Evolutionary conservation across 2,797 vertebrate species (phyloP).

Genomic region (Sebastolobus altivelis): DNA sequence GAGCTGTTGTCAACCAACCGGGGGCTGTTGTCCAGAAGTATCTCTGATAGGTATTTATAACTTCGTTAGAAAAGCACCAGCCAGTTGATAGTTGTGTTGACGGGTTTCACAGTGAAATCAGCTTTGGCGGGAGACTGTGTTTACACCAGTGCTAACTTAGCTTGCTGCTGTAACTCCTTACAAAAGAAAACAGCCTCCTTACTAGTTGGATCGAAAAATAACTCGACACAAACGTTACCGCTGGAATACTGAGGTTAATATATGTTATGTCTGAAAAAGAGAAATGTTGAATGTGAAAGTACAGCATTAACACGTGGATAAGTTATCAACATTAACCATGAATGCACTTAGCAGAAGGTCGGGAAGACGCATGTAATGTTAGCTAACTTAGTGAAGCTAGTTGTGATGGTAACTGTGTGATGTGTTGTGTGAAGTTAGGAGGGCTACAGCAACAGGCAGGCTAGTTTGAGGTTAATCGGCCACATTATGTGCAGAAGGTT

Average conservation of each 20-base stretch:
- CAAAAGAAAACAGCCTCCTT: not conserved
- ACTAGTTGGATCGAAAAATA: not conserved
- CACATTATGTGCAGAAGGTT: not conserved
- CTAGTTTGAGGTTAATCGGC: not conserved
- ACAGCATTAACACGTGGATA: too few species aligned
- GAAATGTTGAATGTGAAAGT: not conserved
- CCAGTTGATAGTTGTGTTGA: too few species aligned
- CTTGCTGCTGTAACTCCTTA: constrained; percentile 15
- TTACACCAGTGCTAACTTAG: constrained; percentile 51
- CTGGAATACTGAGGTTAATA: not conserved
- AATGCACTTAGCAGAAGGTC: not conserved
- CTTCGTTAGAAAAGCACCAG: not conserved
- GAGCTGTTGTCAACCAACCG: constrained; percentile 65
- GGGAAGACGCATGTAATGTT: not conserved
- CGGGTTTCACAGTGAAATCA: not conserved
- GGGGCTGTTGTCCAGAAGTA: not conserved
- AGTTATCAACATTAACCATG: not conserved
- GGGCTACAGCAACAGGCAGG: not conserved
- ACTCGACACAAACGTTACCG: not conserved
- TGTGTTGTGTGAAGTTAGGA: not conserved
- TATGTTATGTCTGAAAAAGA: not conserved
- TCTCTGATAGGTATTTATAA: constrained; percentile 7
- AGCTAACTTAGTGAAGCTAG: too few species aligned
- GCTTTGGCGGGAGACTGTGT: constrained; percentile 18
- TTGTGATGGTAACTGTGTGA: not conserved